Evolutionary conservation across 2,888 invertebrate species (phyloP).

Genomic region (Andrena hattorfiana): DNA sequence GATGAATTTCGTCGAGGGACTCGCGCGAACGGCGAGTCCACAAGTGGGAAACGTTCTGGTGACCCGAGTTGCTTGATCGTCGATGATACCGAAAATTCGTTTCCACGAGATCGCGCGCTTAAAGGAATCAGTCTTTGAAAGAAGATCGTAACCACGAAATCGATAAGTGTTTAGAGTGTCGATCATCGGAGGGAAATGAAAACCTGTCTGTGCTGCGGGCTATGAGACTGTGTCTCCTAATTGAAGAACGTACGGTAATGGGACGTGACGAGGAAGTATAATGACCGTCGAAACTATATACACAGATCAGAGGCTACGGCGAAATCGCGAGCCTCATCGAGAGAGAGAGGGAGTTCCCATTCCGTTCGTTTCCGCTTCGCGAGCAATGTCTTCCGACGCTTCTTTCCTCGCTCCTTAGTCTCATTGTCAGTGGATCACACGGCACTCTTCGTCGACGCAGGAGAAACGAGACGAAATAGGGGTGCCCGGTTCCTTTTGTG

Average conservation of each 20-base stretch:
- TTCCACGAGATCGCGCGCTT: conserved; percentile 38
- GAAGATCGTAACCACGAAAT: conserved; percentile 57
- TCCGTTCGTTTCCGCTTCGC: conserved; percentile 38
- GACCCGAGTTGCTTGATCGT: conserved; percentile 44
- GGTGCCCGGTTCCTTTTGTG: conserved; percentile 10
- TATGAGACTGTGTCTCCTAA: conserved; percentile 17
- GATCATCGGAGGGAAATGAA: conserved; percentile 22
- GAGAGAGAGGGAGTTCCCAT: conserved; percentile 33
- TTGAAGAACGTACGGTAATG: conserved; percentile 32
- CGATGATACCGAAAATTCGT: conserved; percentile 33
- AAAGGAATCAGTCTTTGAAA: conserved; percentile 79
- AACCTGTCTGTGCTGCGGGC: conserved; percentile 9
- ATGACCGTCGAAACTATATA: conserved; percentile 62
- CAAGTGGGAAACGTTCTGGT: conserved; percentile 6
- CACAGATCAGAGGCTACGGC: conserved; percentile 47
- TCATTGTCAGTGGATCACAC: neutral
- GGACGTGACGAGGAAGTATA: conserved; percentile 40
- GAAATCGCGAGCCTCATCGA: conserved; percentile 37
- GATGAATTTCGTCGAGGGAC: conserved; percentile 17
- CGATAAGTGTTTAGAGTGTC: conserved; percentile 34
- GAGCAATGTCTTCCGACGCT: conserved; percentile 2
- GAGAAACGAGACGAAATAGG: conserved; percentile 51
- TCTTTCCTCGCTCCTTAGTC: neutral
- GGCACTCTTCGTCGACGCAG: conserved; percentile 1
- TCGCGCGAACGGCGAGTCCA: conserved; percentile 16